Evolutionary conservation across 2,113 vertebrate genomes (phyloP), one percentile per base, ranked within the genome.

Genomic region (Meriones unguiculatus): DNA sequence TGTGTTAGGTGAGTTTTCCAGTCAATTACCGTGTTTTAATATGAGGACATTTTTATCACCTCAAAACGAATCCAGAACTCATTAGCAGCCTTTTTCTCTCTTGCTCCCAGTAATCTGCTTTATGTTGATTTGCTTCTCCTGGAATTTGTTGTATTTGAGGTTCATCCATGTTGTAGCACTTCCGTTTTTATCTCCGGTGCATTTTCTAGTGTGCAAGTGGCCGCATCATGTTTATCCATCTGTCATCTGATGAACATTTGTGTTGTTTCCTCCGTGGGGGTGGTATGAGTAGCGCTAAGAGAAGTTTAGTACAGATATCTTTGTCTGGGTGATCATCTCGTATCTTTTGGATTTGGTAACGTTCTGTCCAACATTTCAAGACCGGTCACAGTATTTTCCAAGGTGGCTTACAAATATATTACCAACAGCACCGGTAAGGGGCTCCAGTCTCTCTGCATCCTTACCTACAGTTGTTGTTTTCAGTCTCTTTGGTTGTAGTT

Each of bases 241-340:
- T 70, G 30, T n/a, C 59, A 85, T 62, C 85, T 86, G 59, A n/a
- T 85, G 18, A 52, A 35, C 54, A 54, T 78, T 84, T 92, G 75
- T 93, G 41, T 76, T 95, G 15, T 85, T 93, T 46, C 85, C 81
- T 54, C 35, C 13, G 46, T 77, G 86, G 62, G 41, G 18, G 17
- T 85, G 11, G 59, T 75, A 50, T 25, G 38, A 90, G 25, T 94
- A 85, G 91, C 89, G 41, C 25, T 78, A 14, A 90, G 8, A 94
- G 50, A 92, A 94, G 81, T 80, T 64, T 85, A 88, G 17, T 50
- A 69, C 90, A 96, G 89, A 57, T 20, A 57, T 95, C 41, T 97
- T 64, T 89, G 17, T 88, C 20, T 76, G 41, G 50, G n/a, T 87
- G 30, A 30, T 35, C 35, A 62, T 90, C 35, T 94, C 11, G 77